Base-by-base conservation (phyloP, 2,797 vertebrate species). In the Phoxinus dragarum region DNA sequence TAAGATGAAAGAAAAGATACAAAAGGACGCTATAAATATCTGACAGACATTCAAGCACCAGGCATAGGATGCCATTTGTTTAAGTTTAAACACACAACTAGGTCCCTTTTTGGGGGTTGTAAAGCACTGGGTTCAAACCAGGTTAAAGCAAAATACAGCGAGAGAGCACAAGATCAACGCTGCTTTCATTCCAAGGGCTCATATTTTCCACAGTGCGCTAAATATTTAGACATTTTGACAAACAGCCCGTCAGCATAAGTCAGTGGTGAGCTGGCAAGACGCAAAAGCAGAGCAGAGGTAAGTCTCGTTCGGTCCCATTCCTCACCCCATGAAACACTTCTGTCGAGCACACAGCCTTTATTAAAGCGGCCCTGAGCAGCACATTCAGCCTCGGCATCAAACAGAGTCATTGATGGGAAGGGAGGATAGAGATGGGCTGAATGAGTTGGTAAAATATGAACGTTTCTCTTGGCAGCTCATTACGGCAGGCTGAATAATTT, bases 141-240 rank as follows among this genome's bases (percentile, higher is more conserved):
- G 81, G 73, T 73, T 71, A 40, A n/a, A 76, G 52, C 5, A 80
- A 79, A 77, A 61, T 40, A 61, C 49, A 80, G 7, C 7, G 66
- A 76, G 27, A 71, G 44, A 80, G 56, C 76, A 80, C 56, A 34
- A 71, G 27, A 49, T 42, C 47, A 52, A 77, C 6, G 23, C 66
- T 74, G 17, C 68, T 75, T 89, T 87, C 71, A 80, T 81, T 66
- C 59, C 59, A 85, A 78, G 72, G 64, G 27, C 34, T 80, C 71
- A 81, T 80, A 81, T 81, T 74, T 89, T 72, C 73, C 59, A 68
- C 56, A 67, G 81, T 71, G 42, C 8, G n/a, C 84, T 56, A 78
- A 84, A 86, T 81, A 83, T 86, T 87, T 86, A 72, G 86, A 84
- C 88, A 84, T 87, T 71, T 77, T 80, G 71, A 86, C 86, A 81